These are phyloP conservation scores for Phalera bucephala DNA, from an alignment of 2,888 invertebrate genomes.

Conservation along the genomic window DNA sequence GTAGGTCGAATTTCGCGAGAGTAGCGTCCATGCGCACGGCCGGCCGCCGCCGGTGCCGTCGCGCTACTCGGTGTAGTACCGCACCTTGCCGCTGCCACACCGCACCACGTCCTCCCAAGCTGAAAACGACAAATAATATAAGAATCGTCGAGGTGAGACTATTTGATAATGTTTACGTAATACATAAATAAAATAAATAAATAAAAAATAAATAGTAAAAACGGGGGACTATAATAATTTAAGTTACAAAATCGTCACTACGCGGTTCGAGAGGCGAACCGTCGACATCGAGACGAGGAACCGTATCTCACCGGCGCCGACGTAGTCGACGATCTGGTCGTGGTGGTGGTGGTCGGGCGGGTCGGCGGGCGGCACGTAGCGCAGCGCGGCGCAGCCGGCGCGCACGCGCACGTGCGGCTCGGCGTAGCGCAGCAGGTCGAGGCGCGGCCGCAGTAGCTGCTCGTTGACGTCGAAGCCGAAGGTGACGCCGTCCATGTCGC, in stretches of 20 bases:
- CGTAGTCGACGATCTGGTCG: slow-evolving; percentile 65
- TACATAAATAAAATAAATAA: too few relatives aligned
- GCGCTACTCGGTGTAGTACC: slow-evolving; percentile 71
- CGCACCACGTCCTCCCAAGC: slow-evolving; percentile 90
- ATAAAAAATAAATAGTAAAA: too few relatives aligned
- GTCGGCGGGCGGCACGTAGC: slow-evolving; percentile 54
- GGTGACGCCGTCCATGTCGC: slow-evolving; percentile 86
- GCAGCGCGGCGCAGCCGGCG: slow-evolving; percentile 42
- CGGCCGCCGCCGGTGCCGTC: slow-evolving; percentile 3
- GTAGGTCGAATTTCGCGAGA: slow-evolving; percentile 11
- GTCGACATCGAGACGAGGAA: too few relatives aligned
- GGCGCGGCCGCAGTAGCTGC: slow-evolving; percentile 80
- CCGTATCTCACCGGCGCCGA: slow-evolving; percentile 59
- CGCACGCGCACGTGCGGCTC: slow-evolving; percentile 35
- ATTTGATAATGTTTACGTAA: too few relatives aligned
- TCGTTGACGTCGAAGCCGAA: slow-evolving; percentile 92
- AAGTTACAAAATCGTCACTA: too few relatives aligned
- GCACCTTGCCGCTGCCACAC: slow-evolving; percentile 69
- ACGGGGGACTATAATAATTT: too few relatives aligned
- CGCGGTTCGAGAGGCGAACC: too few relatives aligned
- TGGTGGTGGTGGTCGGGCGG: slow-evolving; percentile 41
- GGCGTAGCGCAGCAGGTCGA: slow-evolving; percentile 54
- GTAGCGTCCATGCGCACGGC: not conserved
- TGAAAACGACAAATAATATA: slow-evolving; percentile 49
- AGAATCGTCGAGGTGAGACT: not conserved